These are phyloP conservation scores for Biston stratarius DNA, from an alignment of 2,888 invertebrate genomes.

Conservation along the genomic window DNA sequence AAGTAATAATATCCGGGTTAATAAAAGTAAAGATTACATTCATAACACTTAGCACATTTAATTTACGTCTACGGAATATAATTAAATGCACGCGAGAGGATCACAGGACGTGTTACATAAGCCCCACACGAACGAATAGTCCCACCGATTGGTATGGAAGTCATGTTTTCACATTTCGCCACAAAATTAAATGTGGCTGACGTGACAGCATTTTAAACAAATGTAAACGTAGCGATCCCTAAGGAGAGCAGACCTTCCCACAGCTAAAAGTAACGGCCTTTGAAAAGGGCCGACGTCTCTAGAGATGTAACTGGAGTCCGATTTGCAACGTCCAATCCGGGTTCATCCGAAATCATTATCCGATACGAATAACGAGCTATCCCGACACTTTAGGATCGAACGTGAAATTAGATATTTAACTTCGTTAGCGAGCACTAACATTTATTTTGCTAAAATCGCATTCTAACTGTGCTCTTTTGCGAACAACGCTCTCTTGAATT, in stretches of 20 bases:
- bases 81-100: constrained; percentile 24
- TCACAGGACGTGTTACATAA: constrained; percentile 4
- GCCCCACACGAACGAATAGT: not conserved
- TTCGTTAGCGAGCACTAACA: constrained; percentile 54
- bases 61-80: constrained; percentile 12
- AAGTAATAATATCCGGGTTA: constrained; percentile 40
- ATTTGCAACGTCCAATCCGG: constrained; percentile 56
- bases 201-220: constrained; percentile 59
- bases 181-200: constrained; percentile 57
- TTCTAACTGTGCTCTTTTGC: constrained; percentile 58
- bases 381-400: constrained; percentile 42
- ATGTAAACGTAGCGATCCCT: constrained; percentile 57
- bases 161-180: constrained; percentile 45
- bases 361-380: constrained; percentile 53
- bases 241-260: constrained; percentile 53
- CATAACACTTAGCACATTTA: constrained; percentile 23
- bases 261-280: constrained; percentile 61
- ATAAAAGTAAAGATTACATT: constrained; percentile 34
- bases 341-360: constrained; percentile 60
- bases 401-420: constrained; percentile 52
- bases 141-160: constrained; percentile 44
- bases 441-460: constrained; percentile 63
- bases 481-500: constrained; percentile 63
- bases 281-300: constrained; percentile 59
- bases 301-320: constrained; percentile 55